Conservation (phyloP, 2,797 vertebrate species). For the Xiphorhynchus erythropygius region DNA sequence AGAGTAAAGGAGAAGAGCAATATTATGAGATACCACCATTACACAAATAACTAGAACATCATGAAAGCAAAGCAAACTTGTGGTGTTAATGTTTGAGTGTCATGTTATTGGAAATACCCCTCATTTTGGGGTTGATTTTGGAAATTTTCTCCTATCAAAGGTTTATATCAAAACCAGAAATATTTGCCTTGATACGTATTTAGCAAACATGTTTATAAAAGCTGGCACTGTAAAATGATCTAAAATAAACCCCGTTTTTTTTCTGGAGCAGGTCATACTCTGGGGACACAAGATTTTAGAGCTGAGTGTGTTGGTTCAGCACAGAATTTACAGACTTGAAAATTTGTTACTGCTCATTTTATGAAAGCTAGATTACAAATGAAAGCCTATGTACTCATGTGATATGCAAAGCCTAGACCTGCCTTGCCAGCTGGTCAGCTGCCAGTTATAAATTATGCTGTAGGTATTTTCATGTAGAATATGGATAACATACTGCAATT, state of each 20-base stretch:
- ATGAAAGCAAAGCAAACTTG: neutral
- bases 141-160: neutral
- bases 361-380: slow-evolving; percentile 10
- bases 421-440: slow-evolving; percentile 55
- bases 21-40: neutral
- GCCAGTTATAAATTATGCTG: slow-evolving; percentile 47
- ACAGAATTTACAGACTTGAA: neutral
- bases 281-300: neutral
- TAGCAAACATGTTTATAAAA: neutral
- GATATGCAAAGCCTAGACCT: slow-evolving; percentile 11
- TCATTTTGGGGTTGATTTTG: neutral
- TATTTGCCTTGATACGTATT: neutral
- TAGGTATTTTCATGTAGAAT: slow-evolving; percentile 54
- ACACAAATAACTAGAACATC: neutral
- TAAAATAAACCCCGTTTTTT: neutral
- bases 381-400: neutral
- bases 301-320: neutral
- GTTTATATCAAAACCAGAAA: neutral
- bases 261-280: neutral
- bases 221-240: neutral
- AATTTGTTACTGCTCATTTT: slow-evolving; percentile 37
- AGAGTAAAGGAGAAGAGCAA: neutral
- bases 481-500: slow-evolving; percentile 48
- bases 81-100: neutral
- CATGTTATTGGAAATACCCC: neutral